Percentiles rank a stretch among this genome's conserved stretches.
Conservation (phyloP, 2,888 invertebrate genomes). For the Gortyna flavago region DNA sequence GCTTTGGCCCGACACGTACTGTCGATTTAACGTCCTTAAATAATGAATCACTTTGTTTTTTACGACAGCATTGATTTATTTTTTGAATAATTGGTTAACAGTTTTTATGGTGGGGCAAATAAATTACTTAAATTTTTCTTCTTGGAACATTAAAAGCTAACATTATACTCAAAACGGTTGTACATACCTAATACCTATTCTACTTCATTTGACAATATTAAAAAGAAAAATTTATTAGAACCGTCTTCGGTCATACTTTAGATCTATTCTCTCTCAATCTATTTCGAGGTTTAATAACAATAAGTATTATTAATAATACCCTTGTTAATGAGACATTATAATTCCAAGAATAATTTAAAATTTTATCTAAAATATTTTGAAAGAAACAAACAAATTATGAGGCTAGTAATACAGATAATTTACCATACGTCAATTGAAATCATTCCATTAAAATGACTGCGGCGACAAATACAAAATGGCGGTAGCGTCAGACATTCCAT, state of each 20-base stretch:
- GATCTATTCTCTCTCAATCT: not conserved
- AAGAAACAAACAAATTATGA: not conserved
- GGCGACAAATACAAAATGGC: conserved; percentile 53
- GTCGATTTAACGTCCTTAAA: conserved; percentile 73
- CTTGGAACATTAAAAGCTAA: not conserved
- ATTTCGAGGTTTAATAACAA: conserved; percentile 10
- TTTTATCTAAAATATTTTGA: not conserved
- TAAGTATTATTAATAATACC: not conserved
- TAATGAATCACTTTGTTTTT: conserved; percentile 69
- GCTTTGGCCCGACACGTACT: conserved; percentile 67
- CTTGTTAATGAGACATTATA: not conserved
- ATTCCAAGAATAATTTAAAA: not conserved
- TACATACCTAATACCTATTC: no score
- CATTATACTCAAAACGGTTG: conserved; percentile 3
- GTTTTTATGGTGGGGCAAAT: conserved; percentile 28
- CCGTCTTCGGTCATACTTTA: not conserved
- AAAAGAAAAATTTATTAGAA: conserved; percentile 1
- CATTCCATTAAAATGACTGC: conserved; percentile 41
- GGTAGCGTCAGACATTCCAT: conserved; percentile 55
- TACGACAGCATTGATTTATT: conserved; percentile 55
- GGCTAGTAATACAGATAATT: not conserved
- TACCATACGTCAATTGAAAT: conserved; percentile 39
- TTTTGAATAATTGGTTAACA: conserved; percentile 36
- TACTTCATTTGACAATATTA: conserved; percentile 1
- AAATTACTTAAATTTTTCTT: conserved; percentile 8